Base-by-base conservation (phyloP, 1,140 invertebrate genomes). In the Musca domestica region DNA sequence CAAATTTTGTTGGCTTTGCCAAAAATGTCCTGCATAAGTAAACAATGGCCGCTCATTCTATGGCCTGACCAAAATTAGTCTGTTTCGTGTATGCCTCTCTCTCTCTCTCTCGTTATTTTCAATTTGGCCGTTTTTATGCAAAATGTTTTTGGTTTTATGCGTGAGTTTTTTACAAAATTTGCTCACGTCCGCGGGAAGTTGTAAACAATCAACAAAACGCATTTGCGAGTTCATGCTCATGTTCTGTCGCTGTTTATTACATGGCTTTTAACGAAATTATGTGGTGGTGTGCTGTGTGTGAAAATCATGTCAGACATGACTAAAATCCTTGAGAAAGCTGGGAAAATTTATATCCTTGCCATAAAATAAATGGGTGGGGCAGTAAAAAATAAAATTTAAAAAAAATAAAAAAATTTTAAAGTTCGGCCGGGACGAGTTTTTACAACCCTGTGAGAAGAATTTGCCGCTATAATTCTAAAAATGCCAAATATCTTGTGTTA, bases 141-240 rank as follows among this genome's bases (percentile, higher is more conserved):
- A 46, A 46, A 46, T 64, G 22, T 47, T 14, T 64, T 4, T n/a
- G 30, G 9, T 22, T 14, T 25, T 22, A 64, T 49, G 63, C 63
- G 34, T 64, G 63, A 64, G 15, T n/a, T 12, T 64, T 49, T 46
- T 64, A 47, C 30, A 15, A 64, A 64, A 64, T 64, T 64, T 49
- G 15, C 25, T 46, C 63, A 64, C 63, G 63, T 64, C 30, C 30
- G 19, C 17, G 63, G 63, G 63, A 64, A 64, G 63, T 64, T 64
- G 63, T 64, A 64, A 64, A 64, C 23, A 58, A n/a, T 17, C 25
- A 58, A 15, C 15, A 48, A n/a, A 22, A 58, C 27, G 30, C 54
- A 58, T 27, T 58, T 58, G 25, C 30, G 7, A 30, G 27, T 30
- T 30, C 27, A 30, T 30, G 27, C 27, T 30, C 9, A 30, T 30